Conservation (phyloP, 2,888 invertebrate species). For the Caenorhabditis angaria region DNA sequence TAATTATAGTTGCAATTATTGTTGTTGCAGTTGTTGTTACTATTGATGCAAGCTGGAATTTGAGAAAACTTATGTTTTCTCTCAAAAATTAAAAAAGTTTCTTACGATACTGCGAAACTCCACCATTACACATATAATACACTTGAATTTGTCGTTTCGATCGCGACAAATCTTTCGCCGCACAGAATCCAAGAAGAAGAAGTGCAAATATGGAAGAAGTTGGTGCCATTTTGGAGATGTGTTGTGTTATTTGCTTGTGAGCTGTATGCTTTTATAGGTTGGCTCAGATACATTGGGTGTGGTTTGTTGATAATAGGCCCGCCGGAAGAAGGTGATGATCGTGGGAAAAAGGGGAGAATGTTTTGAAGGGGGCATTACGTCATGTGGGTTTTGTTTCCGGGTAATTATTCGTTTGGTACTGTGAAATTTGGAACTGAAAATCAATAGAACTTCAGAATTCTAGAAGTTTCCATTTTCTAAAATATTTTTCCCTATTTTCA, state of each 20-base stretch:
- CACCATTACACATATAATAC: constrained; percentile 55
- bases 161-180: constrained; percentile 41
- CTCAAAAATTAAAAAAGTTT: neutral
- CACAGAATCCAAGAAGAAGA: neutral
- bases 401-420: too few relatives aligned
- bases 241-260: neutral
- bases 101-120: constrained; percentile 52
- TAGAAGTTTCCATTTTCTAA: too few relatives aligned
- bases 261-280: constrained; percentile 2
- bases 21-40: constrained; percentile 29
- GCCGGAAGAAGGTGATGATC: neutral
- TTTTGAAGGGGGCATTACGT: too few relatives aligned
- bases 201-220: neutral
- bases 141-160: constrained; percentile 52
- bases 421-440: too few relatives aligned
- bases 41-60: too few relatives aligned
- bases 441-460: too few relatives aligned
- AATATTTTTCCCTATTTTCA: too few relatives aligned
- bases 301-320: too few relatives aligned
- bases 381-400: too few relatives aligned
- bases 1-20: constrained; percentile 23
- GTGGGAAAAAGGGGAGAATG: neutral
- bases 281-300: neutral
- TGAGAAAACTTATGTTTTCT: neutral
- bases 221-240: neutral